Conservation (phyloP, 2,113 vertebrate genomes). For the Ginglymostoma cirratum region DNA sequence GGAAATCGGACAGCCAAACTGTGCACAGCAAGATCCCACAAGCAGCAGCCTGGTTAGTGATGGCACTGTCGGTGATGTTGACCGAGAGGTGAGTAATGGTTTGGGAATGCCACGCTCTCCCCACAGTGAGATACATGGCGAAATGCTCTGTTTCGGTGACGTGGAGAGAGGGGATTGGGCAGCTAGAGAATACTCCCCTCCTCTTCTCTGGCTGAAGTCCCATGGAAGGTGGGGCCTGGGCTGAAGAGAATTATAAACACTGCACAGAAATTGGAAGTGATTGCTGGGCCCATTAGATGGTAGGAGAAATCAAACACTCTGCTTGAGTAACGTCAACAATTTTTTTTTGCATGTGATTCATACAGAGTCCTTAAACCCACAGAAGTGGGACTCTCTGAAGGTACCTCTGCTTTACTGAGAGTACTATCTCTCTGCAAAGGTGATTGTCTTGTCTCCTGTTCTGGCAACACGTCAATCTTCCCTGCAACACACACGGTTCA, state of each 20-base stretch:
- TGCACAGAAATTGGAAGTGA: background rate
- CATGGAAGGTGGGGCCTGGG: background rate
- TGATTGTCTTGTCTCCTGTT: background rate
- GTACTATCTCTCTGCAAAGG: background rate
- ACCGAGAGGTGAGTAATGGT: no score
- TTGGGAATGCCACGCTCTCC: no score
- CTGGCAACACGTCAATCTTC: background rate
- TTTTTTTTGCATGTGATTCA: background rate
- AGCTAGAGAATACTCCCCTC: background rate
- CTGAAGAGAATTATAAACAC: background rate
- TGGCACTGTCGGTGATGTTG: no score
- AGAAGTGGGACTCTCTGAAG: background rate
- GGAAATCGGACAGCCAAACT: background rate
- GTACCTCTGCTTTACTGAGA: background rate
- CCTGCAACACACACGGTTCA: background rate
- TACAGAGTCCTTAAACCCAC: no score
- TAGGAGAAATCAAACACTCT: background rate
- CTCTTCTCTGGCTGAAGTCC: background rate
- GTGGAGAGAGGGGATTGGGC: background rate
- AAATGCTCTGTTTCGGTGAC: background rate
- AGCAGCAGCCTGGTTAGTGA: background rate
- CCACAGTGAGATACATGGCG: background rate
- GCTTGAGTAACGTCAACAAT: background rate
- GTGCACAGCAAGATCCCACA: background rate
- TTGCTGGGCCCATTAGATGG: background rate